phyloP scores from a whole-genome alignment of 1,140 invertebrate genomes.

The Trissolcus basalis region DNA sequence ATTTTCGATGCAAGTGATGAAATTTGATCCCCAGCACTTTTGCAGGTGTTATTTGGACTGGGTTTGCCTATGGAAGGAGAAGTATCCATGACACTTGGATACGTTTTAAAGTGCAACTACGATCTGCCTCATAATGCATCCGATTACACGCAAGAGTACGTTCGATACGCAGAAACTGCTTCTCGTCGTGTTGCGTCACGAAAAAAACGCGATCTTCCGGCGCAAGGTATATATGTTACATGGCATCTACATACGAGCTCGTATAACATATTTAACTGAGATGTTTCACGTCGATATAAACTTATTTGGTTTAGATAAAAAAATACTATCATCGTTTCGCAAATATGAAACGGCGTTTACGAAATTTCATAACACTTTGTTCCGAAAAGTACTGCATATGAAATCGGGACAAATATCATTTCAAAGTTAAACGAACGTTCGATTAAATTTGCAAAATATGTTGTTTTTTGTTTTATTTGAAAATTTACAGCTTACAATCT shows the following conservation, averaged over 20 bases:
- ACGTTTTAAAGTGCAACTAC: constrained; percentile 74
- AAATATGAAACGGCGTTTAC: constrained; percentile 23
- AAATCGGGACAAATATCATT: no score
- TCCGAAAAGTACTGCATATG: no score
- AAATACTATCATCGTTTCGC: constrained; percentile 7
- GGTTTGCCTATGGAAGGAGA: constrained; percentile 65
- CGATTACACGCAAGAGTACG: constrained; percentile 63
- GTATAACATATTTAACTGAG: constrained; percentile 4
- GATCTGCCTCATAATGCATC: constrained; percentile 70
- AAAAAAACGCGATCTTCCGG: constrained; percentile 36
- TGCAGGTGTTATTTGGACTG: constrained; percentile 65
- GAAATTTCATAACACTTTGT: constrained; percentile 1
- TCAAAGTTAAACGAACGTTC: no score
- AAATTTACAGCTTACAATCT: no score
- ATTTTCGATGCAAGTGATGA: no score
- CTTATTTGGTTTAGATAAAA: constrained; percentile 46
- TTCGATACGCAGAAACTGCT: constrained; percentile 58
- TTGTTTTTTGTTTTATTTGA: no score
- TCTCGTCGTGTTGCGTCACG: constrained; percentile 25
- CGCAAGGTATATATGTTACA: constrained; percentile 43
- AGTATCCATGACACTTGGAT: constrained; percentile 68
- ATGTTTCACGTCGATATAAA: constrained; percentile 43
- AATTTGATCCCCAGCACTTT: not conserved
- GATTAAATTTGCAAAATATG: no score
- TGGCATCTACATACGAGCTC: constrained; percentile 12